Evolutionary conservation across 2,797 vertebrate genomes (phyloP), one percentile per base, ranked within the genome.

Genomic region (Oophaga sylvatica): DNA sequence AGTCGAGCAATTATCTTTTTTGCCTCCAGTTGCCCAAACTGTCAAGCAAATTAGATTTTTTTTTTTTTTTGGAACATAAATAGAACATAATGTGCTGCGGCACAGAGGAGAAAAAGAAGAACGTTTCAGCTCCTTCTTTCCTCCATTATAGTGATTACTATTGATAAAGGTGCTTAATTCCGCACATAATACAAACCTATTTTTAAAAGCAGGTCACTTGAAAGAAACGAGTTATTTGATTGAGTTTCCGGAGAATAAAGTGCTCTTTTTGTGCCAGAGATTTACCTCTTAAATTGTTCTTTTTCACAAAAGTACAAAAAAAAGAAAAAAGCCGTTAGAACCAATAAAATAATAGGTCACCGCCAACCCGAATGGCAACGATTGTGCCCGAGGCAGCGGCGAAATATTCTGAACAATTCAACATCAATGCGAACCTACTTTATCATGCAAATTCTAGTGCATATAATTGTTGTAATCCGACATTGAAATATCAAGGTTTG

Each of bases 261-360:
- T 60, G 53, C 7, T 15, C 62, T 87, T 75, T 81, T 82, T 80
- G 26, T 62, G 31, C n/a, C n/a, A 29, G 53, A 85, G 77, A 84
- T 75, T 84, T 88, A n/a, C n/a, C 22, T 79, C 53, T 29, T 70
- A 71, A 62, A 88, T 84, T 79, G 56, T 78, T 59, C 71, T 87
- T 68, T 67, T 83, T 70, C 81, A 73, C 48, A 35, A 79, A 59
- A 78, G 75, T 80, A 88, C 75, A 62, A 45, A 71, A 71, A 71
- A 82, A 71, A 71, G 41, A 82, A 41, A 71, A 82, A 59, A 62
- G 57, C 77, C 76, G 13, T 63, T 81, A 80, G 78, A 70, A 59
- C 29, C 48, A 87, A 83, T 45, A 87, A 79, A 87, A 83, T 82
- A 87, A 87, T 82, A 83, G 60, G 86, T 87, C 29, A 57, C n/a